phyloP scores from a whole-genome alignment of 2,888 invertebrate genomes.

The Tortricodes alternella region DNA sequence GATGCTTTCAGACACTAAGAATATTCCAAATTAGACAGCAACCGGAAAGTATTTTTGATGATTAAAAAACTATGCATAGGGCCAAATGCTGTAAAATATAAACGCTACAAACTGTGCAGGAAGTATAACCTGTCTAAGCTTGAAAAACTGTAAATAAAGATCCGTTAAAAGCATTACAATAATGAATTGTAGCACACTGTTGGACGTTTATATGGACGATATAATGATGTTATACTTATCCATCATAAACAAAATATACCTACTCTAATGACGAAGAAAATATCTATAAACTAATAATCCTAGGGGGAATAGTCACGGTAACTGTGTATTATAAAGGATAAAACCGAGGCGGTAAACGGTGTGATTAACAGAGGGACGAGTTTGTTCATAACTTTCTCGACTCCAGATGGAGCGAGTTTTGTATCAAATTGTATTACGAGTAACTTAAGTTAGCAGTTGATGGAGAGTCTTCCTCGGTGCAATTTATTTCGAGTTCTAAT shows the following conservation, averaged over 20 bases:
- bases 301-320: neutral
- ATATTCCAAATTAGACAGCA: too few species aligned
- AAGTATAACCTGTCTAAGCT: too few species aligned
- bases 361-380: constrained; percentile 23
- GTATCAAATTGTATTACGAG: constrained; percentile 28
- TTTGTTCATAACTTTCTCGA: constrained; percentile 24
- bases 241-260: neutral
- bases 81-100: too few species aligned
- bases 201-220: neutral
- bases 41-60: too few species aligned
- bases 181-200: neutral
- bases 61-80: too few species aligned
- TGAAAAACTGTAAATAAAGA: too few species aligned
- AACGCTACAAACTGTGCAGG: too few species aligned
- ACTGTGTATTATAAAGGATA: neutral
- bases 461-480: constrained; percentile 16
- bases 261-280: neutral
- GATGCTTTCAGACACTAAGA: too few species aligned
- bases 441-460: constrained; percentile 25
- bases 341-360: constrained; percentile 6
- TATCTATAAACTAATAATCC: neutral
- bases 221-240: neutral
- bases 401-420: constrained; percentile 28
- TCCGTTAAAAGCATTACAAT: neutral
- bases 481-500: constrained; percentile 5